These are phyloP conservation scores for Promerops cafer DNA, from an alignment of 2,113 vertebrate species.

Conservation along the genomic window DNA sequence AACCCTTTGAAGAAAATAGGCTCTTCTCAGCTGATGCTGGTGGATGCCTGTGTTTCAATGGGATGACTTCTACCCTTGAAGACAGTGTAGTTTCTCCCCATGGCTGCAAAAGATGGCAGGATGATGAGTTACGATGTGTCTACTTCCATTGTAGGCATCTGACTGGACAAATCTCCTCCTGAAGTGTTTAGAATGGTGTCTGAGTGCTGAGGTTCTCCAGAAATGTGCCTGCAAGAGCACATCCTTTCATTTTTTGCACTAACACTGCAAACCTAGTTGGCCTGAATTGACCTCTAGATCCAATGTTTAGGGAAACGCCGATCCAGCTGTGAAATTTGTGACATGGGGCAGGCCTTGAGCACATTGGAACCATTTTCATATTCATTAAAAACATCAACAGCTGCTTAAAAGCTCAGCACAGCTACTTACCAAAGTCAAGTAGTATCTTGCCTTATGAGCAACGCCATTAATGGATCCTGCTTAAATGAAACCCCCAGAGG, in stretches of 20 bases:
- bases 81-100: neutral
- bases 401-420: constrained; percentile 10
- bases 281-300: neutral
- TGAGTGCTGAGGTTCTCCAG: neutral
- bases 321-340: constrained; percentile 21
- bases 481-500: constrained; percentile 33
- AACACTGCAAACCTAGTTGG: neutral
- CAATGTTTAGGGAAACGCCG: neutral
- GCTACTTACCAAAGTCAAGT: constrained; percentile 41
- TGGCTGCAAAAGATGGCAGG: neutral
- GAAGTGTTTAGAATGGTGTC: neutral
- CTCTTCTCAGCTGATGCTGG: neutral
- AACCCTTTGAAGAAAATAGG: neutral
- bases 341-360: constrained; percentile 37
- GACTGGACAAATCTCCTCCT: neutral
- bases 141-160: neutral
- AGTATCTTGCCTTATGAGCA: constrained; percentile 46
- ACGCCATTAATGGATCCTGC: neutral
- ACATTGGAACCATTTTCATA: constrained; percentile 21
- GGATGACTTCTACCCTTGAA: neutral
- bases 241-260: neutral
- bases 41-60: neutral
- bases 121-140: neutral
- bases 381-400: constrained; percentile 27
- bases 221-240: neutral